Base-by-base conservation (phyloP, 2,113 vertebrate species). In the Oreochromis spilurus region DNA sequence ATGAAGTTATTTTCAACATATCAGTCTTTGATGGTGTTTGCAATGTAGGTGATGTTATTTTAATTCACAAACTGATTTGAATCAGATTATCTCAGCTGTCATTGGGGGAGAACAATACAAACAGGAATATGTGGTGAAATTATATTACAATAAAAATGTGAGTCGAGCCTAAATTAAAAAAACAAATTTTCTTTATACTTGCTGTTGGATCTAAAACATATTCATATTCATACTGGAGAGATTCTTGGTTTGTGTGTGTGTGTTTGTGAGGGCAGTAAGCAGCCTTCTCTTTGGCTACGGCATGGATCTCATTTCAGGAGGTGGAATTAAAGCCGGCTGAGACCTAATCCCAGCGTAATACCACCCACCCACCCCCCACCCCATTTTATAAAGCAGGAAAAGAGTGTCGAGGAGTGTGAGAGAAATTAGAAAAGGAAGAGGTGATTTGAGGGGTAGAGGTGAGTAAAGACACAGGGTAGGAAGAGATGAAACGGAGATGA, bases 261-360 rank as follows among this genome's bases (percentile, higher is more conserved):
- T 72, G 79, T 75, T 53, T 40, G 53, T 38, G 75, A n/a, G 65
- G 65, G 31, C 45, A 55, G 79, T 65, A 80, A 88, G 81, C 86
- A 79, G 84, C 87, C 70, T 81, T 81, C 88, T 91, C 62, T 86
- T 84, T 88, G 91, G 93, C 82, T 88, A 79, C 55, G 4, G 62
- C 60, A 21, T 87, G 84, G 90, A 93, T 95, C 80, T 93, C 86
- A 93, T 95, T 93, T 93, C 87, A 92, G 86, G 84, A 89, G 90
- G 75, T 87, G 92, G 93, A 93, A 95, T 96, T 94, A 95, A 96
- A 95, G 82, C 87, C 36, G 65, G 60, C 92, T 92, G 90, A 91
- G 91, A 91, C 92, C 72, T 94, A 95, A 96, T 95, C 93, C 92
- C 72, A 67, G 67, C 24, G 81, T 95, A 95, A 94, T 92, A 88